Percentiles rank a stretch among this genome's conserved stretches.
Evolutionary conservation across 2,888 invertebrate species (phyloP).

Genomic region (Mythimna impura): DNA sequence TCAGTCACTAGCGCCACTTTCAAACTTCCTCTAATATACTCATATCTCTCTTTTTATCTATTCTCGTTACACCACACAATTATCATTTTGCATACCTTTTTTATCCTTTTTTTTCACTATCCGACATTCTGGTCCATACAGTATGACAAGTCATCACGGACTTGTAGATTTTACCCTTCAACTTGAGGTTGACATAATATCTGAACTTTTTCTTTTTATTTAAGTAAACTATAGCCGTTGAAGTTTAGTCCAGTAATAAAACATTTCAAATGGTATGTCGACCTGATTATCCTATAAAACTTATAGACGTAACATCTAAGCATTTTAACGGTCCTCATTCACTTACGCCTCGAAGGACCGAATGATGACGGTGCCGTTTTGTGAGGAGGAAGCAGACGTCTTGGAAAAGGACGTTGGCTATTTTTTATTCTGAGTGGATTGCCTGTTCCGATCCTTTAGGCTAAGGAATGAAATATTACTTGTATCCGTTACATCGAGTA

Average conservation of each 20-base stretch:
- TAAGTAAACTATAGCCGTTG: no score
- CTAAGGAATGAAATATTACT: slow-evolving; percentile 20
- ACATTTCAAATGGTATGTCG: background rate
- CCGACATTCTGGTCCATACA: no score
- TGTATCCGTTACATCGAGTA: slow-evolving; percentile 18
- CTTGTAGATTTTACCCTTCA: no score
- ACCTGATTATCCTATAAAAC: background rate
- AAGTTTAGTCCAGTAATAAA: background rate
- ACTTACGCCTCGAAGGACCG: slow-evolving; percentile 15
- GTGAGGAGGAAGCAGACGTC: slow-evolving; percentile 17
- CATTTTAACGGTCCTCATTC: slow-evolving; percentile 12
- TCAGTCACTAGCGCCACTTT: no score
- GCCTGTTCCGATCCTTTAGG: slow-evolving; percentile 12
- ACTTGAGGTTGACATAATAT: no score
- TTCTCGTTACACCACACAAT: no score
- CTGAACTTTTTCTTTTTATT: no score
- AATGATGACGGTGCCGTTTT: slow-evolving; percentile 16
- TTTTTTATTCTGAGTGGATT: slow-evolving; percentile 27
- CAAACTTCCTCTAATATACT: no score
- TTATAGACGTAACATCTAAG: background rate
- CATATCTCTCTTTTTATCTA: no score
- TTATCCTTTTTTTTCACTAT: no score
- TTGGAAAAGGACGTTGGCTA: slow-evolving; percentile 15
- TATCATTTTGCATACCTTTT: no score
- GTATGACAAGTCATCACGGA: no score